A percentile compares a stretch with the other conserved stretches of the same genome.
Evolutionary conservation across 2,888 invertebrate species (phyloP).

Genomic region (Dryococelus australis): DNA sequence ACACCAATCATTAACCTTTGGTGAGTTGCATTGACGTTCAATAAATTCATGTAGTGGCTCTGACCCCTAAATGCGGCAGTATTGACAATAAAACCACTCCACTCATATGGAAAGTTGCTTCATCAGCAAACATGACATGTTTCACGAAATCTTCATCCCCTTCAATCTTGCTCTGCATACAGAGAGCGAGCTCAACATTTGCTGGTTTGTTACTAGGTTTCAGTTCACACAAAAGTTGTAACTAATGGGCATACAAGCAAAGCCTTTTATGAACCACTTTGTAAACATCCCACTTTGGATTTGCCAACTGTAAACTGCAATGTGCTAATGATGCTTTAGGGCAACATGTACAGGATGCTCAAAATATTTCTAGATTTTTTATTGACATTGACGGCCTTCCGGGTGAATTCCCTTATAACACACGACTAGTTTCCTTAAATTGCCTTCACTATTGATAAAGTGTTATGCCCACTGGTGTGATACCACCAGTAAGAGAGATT

Average conservation of each 20-base stretch:
- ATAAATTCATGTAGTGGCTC: not conserved
- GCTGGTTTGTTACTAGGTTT: not conserved
- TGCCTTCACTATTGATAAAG: not conserved
- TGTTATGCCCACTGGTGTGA: not conserved
- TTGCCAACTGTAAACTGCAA: not conserved
- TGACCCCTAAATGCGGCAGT: not conserved
- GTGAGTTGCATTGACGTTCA: conserved; percentile 1
- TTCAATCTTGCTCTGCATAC: not conserved
- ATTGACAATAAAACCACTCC: not conserved
- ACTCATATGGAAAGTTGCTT: not conserved
- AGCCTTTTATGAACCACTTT: not conserved
- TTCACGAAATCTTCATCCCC: not conserved
- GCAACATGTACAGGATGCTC: not conserved
- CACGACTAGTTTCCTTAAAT: not conserved
- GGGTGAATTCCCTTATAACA: not conserved
- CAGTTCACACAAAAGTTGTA: conserved; percentile 17
- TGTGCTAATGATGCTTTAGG: not conserved
- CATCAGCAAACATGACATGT: not conserved
- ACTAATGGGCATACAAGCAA: not conserved
- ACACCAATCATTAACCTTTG: not conserved
- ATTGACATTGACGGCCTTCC: not conserved
- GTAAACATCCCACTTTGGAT: not conserved
- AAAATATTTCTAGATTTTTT: not conserved
- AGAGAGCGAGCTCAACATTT: not conserved
- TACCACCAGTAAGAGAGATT: too few relatives aligned